A percentile compares a stretch with the other conserved stretches of the same genome.
Conservation (phyloP, 1,140 invertebrate genomes). For the Olivierus martensii region DNA sequence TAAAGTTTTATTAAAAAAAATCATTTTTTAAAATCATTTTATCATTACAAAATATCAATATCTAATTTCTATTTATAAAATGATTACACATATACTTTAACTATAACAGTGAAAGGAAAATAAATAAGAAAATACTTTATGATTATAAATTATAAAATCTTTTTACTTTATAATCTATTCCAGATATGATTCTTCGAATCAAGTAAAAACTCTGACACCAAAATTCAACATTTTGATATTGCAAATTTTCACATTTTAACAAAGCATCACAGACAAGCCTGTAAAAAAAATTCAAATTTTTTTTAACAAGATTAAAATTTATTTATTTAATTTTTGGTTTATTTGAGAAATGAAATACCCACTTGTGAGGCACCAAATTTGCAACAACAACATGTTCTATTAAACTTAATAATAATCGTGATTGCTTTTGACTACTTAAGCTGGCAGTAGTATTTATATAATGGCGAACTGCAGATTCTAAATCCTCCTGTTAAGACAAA, state of each 20-base stretch:
- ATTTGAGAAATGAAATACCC: background rate
- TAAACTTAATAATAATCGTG: conserved; percentile 53
- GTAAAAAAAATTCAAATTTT: conserved; percentile 24
- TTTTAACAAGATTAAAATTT: background rate
- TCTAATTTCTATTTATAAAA: no score
- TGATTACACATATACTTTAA: no score
- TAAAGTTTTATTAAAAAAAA: no score
- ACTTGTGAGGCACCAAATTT: conserved; percentile 24
- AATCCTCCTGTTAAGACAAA: conserved; percentile 38
- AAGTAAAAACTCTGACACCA: conserved; percentile 74
- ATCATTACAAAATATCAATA: no score
- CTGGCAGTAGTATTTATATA: conserved; percentile 52
- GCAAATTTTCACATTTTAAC: conserved; percentile 59
- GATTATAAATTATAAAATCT: background rate
- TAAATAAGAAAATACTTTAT: no score
- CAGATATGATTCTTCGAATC: conserved; percentile 67
- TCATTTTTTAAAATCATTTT: no score
- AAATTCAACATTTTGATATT: conserved; percentile 58
- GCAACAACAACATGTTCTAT: conserved; percentile 54
- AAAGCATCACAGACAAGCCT: conserved; percentile 74
- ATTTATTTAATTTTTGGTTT: no score
- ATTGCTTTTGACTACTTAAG: conserved; percentile 50
- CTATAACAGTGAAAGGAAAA: no score
- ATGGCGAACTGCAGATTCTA: conserved; percentile 51
- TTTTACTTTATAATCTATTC: conserved; percentile 79